These are phyloP conservation scores for Myathropa florea DNA, from an alignment of 2,888 invertebrate species.

Conservation along the genomic window DNA sequence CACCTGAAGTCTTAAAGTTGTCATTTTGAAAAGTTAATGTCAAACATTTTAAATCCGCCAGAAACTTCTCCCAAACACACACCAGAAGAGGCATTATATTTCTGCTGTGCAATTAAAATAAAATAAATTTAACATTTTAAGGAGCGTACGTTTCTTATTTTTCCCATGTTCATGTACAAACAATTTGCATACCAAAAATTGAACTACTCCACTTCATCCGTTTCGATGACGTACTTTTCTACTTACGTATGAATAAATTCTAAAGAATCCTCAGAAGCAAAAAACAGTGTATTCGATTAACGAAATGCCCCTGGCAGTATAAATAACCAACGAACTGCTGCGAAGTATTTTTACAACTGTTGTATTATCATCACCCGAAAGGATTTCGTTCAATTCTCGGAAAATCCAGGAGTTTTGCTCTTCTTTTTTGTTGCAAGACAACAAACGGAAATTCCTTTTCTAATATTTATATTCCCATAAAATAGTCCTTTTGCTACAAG, in stretches of 20 bases:
- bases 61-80: too few relatives aligned
- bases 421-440: neutral
- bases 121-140: too few relatives aligned
- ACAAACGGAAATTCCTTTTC: neutral
- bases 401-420: neutral
- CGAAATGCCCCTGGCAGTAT: neutral
- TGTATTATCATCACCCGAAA: neutral
- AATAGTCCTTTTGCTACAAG: constrained; percentile 9
- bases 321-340: constrained; percentile 1
- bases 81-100: too few relatives aligned
- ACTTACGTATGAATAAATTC: neutral
- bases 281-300: neutral
- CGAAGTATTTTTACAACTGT: neutral
- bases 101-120: too few relatives aligned
- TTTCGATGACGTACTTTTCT: too few relatives aligned
- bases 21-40: too few relatives aligned
- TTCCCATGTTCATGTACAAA: too few relatives aligned
- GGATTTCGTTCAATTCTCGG: neutral
- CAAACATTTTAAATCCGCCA: too few relatives aligned
- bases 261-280: neutral
- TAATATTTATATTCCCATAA: constrained; percentile 24
- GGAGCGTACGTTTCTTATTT: too few relatives aligned
- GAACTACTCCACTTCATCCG: too few relatives aligned
- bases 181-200: too few relatives aligned
- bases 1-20: too few relatives aligned